Conservation (phyloP, 2,888 invertebrate genomes). For the Harmothoe impar region DNA sequence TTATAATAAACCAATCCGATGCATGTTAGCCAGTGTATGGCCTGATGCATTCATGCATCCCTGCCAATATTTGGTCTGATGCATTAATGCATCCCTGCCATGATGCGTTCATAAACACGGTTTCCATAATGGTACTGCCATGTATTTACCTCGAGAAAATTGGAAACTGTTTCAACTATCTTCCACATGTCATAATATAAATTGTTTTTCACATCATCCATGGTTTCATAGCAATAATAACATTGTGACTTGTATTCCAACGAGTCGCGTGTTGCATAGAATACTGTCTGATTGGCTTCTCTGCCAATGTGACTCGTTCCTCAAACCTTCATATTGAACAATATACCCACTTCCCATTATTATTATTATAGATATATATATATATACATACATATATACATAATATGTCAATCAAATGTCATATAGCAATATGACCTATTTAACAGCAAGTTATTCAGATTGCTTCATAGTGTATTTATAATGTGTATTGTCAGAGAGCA, state of each 20-base stretch:
- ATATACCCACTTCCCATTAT: neutral
- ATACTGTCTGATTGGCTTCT: neutral
- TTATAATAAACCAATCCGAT: too few relatives aligned
- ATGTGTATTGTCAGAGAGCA: neutral
- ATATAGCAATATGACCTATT: constrained; percentile 11
- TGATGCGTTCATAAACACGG: neutral
- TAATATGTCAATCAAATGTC: neutral
- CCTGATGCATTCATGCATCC: too few relatives aligned
- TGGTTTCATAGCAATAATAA: neutral
- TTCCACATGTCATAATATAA: constrained; percentile 16
- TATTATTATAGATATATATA: neutral
- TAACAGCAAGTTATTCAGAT: neutral
- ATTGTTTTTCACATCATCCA: neutral
- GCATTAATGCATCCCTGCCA: too few relatives aligned
- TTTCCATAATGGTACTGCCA: neutral
- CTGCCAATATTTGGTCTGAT: too few relatives aligned
- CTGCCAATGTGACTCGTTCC: neutral
- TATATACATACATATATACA: neutral
- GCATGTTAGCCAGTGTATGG: too few relatives aligned
- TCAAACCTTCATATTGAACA: neutral
- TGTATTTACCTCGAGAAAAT: neutral
- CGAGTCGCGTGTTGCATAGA: neutral
- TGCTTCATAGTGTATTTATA: constrained; percentile 23
- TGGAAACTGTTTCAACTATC: neutral
- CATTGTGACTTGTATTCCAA: neutral